Evolutionary conservation across 2,888 invertebrate species (phyloP), one percentile per base, ranked within the genome.

Genomic region (Catocala fraxini): DNA sequence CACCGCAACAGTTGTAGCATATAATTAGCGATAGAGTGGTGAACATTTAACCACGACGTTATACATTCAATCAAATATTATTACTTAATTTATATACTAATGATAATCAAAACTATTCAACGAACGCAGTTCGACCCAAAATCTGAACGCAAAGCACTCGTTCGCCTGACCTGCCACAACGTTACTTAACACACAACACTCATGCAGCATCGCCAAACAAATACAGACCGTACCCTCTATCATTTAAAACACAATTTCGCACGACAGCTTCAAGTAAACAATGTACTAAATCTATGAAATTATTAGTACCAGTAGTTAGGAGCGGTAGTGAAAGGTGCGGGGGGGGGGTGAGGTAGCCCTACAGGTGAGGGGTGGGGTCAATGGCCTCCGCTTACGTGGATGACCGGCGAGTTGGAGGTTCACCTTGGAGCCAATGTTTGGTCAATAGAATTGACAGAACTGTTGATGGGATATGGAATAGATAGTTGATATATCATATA

Each of bases 321-420:
- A 34, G 49, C 10, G 43, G 53, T 58, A 63, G 77, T 68, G 77
- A 76, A 70, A 66, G 77, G 75, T 47, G 9, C 11, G 39, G 45
- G 54, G 54, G 45, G 54, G 54, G 11, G 49, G 49, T 57, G 49
- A 53, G 56, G 61, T 42, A 35, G 56, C 61, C 61, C 61, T 62
- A 51, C 5, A 6, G 43, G n/a, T 13, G 47, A 62, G 46, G 56
- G 61, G 49, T 45, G 10, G 52, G 70, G 71, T 75, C 67, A 64
- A 47, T 56, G 72, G 62, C 61, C 80, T 43, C 13, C 47, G 25
- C 33, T 65, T 64, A 61, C 68, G 68, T 68, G 69, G 55, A 47
- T 67, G 63, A 48, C 65, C 58, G 51, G 45, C 59, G 51, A 34
- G 25, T 54, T n/a, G 34, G 25, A 43, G 39, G 64, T 51, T 65